Conservation (phyloP, 2,113 vertebrate genomes). For the Bolborhynchus lineola region DNA sequence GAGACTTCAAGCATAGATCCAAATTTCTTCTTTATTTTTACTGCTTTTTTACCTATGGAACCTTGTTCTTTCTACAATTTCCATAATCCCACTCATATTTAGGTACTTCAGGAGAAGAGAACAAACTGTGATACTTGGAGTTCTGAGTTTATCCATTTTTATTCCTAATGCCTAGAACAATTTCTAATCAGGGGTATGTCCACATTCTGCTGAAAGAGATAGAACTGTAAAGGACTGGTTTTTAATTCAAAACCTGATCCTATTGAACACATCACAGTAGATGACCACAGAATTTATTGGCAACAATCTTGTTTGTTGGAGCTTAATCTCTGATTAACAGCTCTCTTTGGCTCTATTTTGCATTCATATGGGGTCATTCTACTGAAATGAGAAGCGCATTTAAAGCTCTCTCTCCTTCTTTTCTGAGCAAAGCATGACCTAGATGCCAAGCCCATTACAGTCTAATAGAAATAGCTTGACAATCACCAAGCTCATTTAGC, state of each 20-base stretch:
- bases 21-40: neutral
- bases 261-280: slow-evolving; percentile 41
- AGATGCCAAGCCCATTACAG: slow-evolving; percentile 30
- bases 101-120: neutral
- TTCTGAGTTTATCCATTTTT: neutral
- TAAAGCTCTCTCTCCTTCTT: slow-evolving; percentile 46
- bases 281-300: slow-evolving; percentile 70
- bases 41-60: neutral
- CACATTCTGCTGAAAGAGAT: slow-evolving; percentile 15
- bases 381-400: slow-evolving; percentile 42
- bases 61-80: neutral
- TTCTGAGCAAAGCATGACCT: slow-evolving; percentile 29
- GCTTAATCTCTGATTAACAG: slow-evolving; percentile 69
- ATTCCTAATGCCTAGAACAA: neutral
- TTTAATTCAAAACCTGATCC: slow-evolving; percentile 64
- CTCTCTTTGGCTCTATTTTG: slow-evolving; percentile 42
- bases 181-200: neutral
- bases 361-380: slow-evolving; percentile 43
- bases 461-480: slow-evolving; percentile 60
- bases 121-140: neutral
- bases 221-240: slow-evolving; percentile 16
- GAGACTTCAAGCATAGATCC: neutral
- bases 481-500: slow-evolving; percentile 52
- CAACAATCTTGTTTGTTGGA: slow-evolving; percentile 63
- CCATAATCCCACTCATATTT: neutral